A percentile compares a stretch with the other conserved stretches of the same genome.
These are phyloP conservation scores for Villa cingulata DNA, from an alignment of 2,888 invertebrate genomes.

Conservation along the genomic window DNA sequence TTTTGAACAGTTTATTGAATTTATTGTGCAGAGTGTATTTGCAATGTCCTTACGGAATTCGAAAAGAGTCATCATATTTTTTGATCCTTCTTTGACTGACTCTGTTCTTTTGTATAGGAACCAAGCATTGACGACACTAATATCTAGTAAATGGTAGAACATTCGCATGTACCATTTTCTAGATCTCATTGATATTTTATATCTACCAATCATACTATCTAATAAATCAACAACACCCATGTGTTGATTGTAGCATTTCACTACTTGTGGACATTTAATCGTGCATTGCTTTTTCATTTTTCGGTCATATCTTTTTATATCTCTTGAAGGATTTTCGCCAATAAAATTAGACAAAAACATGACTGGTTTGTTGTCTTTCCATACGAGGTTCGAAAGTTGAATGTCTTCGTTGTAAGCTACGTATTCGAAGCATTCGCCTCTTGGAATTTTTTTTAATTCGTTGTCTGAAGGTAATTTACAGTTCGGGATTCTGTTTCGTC, in stretches of 20 bases:
- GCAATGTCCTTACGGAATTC: too few relatives aligned
- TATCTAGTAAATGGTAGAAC: too few relatives aligned
- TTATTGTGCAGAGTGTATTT: too few relatives aligned
- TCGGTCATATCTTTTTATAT: conserved; percentile 5
- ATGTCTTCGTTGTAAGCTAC: conserved; percentile 9
- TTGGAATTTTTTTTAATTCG: conserved; percentile 8
- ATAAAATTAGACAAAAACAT: conserved; percentile 1
- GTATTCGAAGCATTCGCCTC: conserved; percentile 11
- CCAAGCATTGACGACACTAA: too few relatives aligned
- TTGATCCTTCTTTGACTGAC: too few relatives aligned
- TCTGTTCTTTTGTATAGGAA: too few relatives aligned
- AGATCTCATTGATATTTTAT: too few relatives aligned
- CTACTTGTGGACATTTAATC: conserved; percentile 6
- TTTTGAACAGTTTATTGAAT: too few relatives aligned
- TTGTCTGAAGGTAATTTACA: conserved; percentile 4
- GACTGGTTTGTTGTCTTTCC: conserved; percentile 12
- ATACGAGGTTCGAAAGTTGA: conserved; percentile 8
- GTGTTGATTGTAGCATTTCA: conserved; percentile 3
- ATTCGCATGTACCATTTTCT: too few relatives aligned
- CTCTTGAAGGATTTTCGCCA: neutral
- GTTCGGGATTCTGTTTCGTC: neutral
- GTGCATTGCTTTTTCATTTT: neutral
- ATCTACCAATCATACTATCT: too few relatives aligned
- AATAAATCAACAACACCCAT: conserved; percentile 9
- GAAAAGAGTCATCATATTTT: too few relatives aligned